Evolutionary conservation across 2,113 vertebrate genomes (phyloP), one percentile per base, ranked within the genome.

Genomic region (Equus przewalskii): DNA sequence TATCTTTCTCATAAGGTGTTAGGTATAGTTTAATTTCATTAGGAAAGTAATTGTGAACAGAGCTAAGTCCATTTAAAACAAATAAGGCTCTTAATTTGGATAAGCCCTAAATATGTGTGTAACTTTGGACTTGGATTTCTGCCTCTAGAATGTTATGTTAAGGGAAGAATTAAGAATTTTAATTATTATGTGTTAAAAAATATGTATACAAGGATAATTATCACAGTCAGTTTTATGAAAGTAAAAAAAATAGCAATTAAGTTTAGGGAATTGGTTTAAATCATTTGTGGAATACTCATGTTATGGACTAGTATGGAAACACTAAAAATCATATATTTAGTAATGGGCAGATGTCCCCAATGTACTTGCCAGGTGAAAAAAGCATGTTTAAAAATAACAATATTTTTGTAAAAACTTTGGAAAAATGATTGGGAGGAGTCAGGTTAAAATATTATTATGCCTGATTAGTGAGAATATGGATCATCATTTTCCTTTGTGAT

Each of bases 1-100:
- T 94, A 54, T 30, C 54, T 92, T 92, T 94, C 44, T 90, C 21
- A 46, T 58, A 80, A 54, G 30, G 26, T 90, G 10, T 90, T 60
- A 96, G 44, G 44, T 84, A 24, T 85, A 80, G 73, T 83, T 88
- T 83, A 86, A 51, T 96, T 58, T 94, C 28, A 84, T 87, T 41
- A 96, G 41, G 44, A 73, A 94, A 80, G 28, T 92, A 69, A 87
- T 90, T 82, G 28, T 79, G 69, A 67, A 73, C 69, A 87, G 13
- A 81, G 79, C 28, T 44, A 82, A 92, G 15, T 24, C 8, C 49
- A 82, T 90, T 76, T 89, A 78, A 56, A 96, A 75, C 36, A 72
- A 88, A 87, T 79, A 73, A 88, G 21, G 1, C 3, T 95, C 54
- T 89, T 83, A 75, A 80, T 54, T 67, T 94, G 81, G 75, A 54